phyloP scores from a whole-genome alignment of 2,888 invertebrate genomes.

The Drepana falcataria region DNA sequence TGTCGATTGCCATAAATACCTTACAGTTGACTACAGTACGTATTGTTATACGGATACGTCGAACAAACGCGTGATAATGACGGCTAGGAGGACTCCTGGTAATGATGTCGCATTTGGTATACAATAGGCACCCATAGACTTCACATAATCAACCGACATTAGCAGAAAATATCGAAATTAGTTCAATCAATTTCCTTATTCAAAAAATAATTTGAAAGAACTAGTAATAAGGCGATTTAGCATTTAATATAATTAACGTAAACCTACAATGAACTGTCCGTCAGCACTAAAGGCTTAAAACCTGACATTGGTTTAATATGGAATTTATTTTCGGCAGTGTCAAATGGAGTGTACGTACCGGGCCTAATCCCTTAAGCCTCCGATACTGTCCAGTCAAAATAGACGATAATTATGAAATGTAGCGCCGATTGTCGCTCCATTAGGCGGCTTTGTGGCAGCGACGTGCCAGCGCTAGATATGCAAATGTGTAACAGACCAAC shows the following conservation, averaged over 20 bases:
- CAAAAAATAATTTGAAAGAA: too few relatives aligned
- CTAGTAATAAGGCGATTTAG: too few relatives aligned
- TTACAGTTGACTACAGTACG: constrained; percentile 64
- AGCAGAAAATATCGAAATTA: too few relatives aligned
- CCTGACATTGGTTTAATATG: too few relatives aligned
- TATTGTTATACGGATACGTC: constrained; percentile 71
- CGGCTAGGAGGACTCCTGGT: constrained; percentile 25
- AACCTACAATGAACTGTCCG: too few relatives aligned
- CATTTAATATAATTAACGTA: too few relatives aligned
- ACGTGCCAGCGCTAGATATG: constrained; percentile 56
- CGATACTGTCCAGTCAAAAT: constrained; percentile 72
- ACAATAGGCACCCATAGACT: not conserved
- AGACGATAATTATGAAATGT: constrained; percentile 76
- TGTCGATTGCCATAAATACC: constrained; percentile 57
- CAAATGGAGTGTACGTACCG: constrained; percentile 35
- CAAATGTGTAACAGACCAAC: constrained; percentile 36
- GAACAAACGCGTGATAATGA: constrained; percentile 69
- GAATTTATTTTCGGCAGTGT: constrained; percentile 14
- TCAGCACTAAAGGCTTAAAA: too few relatives aligned
- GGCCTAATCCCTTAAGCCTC: constrained; percentile 43
- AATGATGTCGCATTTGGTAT: constrained; percentile 15
- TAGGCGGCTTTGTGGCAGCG: constrained; percentile 63
- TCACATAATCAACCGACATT: not conserved
- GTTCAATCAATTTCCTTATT: too few relatives aligned
- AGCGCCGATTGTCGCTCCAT: constrained; percentile 69